These are phyloP conservation scores for Artemia franciscana DNA, from an alignment of 1,140 invertebrate genomes.

Conservation along the genomic window DNA sequence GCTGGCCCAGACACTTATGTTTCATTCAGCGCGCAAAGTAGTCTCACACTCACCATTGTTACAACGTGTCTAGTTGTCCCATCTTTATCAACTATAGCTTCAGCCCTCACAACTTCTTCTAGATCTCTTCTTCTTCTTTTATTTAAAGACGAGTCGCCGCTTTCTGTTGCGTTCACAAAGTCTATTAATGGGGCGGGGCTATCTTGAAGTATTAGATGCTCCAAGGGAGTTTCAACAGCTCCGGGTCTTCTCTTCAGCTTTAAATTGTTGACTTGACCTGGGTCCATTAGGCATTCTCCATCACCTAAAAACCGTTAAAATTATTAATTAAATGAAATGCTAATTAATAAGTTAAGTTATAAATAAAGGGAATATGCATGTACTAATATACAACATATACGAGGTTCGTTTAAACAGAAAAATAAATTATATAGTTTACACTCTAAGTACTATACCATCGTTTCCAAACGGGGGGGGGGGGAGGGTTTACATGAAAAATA, in stretches of 20 bases:
- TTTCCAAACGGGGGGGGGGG: too few relatives aligned
- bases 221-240: conserved; percentile 20
- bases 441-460: too few relatives aligned
- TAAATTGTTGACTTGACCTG: conserved; percentile 39
- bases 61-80: conserved; percentile 44
- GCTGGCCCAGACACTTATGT: too few relatives aligned
- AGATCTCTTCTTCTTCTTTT: conserved; percentile 37
- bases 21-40: too few relatives aligned
- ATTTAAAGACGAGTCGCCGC: conserved; percentile 2
- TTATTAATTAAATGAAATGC: conserved; percentile 15
- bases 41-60: conserved; percentile 41
- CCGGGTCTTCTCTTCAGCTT: conserved; percentile 30
- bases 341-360: too few relatives aligned
- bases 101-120: conserved; percentile 42
- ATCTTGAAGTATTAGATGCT: conserved; percentile 6
- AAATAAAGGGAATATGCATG: too few relatives aligned
- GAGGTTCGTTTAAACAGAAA: too few relatives aligned
- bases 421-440: too few relatives aligned
- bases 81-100: conserved; percentile 39
- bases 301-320: conserved; percentile 18
- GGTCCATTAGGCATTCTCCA: conserved; percentile 33
- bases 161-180: conserved; percentile 5
- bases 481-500: too few relatives aligned
- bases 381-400: too few relatives aligned
- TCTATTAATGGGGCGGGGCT: conserved; percentile 4